Percentiles rank a stretch among this genome's conserved stretches.
Conservation (phyloP, 2,888 invertebrate species). For the Drosophila quasianomalipes region DNA sequence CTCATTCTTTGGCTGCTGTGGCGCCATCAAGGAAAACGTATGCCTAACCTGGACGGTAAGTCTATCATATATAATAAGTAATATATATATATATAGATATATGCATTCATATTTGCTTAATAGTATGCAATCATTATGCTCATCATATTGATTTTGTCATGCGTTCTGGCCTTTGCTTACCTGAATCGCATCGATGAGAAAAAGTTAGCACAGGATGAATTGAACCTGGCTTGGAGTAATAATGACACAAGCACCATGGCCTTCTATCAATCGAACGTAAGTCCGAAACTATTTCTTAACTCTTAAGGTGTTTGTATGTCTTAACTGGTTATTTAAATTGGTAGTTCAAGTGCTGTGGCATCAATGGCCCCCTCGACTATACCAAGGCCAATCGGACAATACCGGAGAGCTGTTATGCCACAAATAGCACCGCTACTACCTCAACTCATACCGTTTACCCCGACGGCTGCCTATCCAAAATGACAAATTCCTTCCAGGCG, state of each 20-base stretch:
- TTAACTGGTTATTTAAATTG: constrained; percentile 84
- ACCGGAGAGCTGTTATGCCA: constrained; percentile 73
- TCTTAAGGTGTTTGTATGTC: constrained; percentile 69
- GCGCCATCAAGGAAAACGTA: constrained; percentile 93
- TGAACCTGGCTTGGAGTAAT: constrained; percentile 85
- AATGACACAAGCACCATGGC: constrained; percentile 67
- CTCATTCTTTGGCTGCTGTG: constrained; percentile 95
- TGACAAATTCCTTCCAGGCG: constrained; percentile 56
- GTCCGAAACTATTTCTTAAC: not conserved
- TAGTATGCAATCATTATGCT: constrained; percentile 90
- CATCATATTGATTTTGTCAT: constrained; percentile 88
- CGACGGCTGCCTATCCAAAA: constrained; percentile 67
- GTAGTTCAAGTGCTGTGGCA: constrained; percentile 80
- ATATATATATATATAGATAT: not conserved
- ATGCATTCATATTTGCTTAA: constrained; percentile 70
- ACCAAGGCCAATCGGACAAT: constrained; percentile 53
- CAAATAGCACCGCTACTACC: constrained; percentile 9
- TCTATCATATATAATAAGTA: not conserved
- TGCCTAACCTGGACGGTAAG: constrained; percentile 93
- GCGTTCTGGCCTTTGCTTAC: constrained; percentile 86
- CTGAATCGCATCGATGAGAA: constrained; percentile 48
- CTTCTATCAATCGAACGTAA: constrained; percentile 65
- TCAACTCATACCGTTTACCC: constrained; percentile 28
- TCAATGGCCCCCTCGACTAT: constrained; percentile 70
- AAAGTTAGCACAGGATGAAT: constrained; percentile 75